phyloP scores from a whole-genome alignment of 2,113 vertebrate species.

The Megaceryle torquata region DNA sequence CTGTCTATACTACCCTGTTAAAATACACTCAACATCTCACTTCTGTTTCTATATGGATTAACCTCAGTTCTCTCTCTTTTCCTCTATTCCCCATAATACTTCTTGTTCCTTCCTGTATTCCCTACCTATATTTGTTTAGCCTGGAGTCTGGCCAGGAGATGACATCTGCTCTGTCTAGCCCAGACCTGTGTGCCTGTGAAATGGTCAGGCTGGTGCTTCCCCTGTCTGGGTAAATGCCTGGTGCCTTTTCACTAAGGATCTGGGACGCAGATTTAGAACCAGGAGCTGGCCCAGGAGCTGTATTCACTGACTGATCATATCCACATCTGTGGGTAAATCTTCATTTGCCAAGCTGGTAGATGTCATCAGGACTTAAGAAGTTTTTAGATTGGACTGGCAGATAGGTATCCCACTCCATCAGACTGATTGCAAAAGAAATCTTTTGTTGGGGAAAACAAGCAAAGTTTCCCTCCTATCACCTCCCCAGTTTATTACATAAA shows the following conservation, averaged over 20 bases:
- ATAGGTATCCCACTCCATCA: not conserved
- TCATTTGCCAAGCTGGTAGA: not conserved
- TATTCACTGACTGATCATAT: not conserved
- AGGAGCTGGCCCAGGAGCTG: not conserved
- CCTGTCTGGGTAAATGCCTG: not conserved
- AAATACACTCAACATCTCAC: not conserved
- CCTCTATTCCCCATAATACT: not conserved
- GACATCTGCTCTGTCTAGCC: not conserved
- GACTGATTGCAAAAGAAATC: not conserved
- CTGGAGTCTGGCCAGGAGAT: not conserved
- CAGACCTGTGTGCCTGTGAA: not conserved
- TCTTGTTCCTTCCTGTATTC: not conserved
- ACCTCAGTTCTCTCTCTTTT: not conserved
- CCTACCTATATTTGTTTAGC: not conserved
- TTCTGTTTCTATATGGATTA: not conserved
- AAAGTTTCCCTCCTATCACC: not conserved
- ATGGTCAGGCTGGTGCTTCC: not conserved
- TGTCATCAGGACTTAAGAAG: not conserved
- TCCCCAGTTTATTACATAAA: not conserved
- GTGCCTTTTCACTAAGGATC: not conserved
- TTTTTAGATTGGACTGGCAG: not conserved
- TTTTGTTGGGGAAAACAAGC: not conserved
- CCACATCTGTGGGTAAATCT: not conserved
- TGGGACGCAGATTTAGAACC: accelerated
- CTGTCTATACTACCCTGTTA: not conserved